A percentile compares a stretch with the other conserved stretches of the same genome.
Evolutionary conservation across 2,888 invertebrate genomes (phyloP).

Genomic region (Leptinotarsa rubiginosa): DNA sequence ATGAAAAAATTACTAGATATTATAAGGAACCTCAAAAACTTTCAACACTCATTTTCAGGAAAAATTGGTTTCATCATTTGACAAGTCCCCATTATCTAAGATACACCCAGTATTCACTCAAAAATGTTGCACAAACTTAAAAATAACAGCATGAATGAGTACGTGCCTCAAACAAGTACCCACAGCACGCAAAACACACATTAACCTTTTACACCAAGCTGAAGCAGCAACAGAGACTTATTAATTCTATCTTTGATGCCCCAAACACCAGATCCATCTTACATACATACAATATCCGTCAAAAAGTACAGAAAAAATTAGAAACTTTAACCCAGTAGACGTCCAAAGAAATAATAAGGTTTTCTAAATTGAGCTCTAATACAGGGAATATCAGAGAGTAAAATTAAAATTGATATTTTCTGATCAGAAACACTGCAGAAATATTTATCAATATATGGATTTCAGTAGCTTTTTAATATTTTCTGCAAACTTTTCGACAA

Average conservation of each 20-base stretch:
- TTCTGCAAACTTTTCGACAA: constrained; percentile 35
- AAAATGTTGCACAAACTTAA: constrained; percentile 34
- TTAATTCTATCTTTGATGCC: constrained; percentile 31
- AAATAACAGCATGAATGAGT: constrained; percentile 33
- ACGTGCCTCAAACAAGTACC: constrained; percentile 37
- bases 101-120: not conserved
- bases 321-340: not conserved
- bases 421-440: not conserved
- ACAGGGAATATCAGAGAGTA: not conserved
- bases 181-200: constrained; percentile 37
- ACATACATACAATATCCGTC: constrained; percentile 4
- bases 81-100: not conserved
- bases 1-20: no score
- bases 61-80: not conserved
- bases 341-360: not conserved
- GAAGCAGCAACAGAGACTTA: constrained; percentile 41
- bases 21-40: no score
- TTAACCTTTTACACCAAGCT: constrained; percentile 38
- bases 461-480: constrained; percentile 34
- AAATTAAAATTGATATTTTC: not conserved
- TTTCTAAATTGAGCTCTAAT: not conserved
- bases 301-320: constrained; percentile 31
- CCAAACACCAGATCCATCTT: constrained; percentile 22
- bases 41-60: no score
- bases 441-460: not conserved